phyloP scores from a whole-genome alignment of 2,797 vertebrate genomes.

The Melanotaenia parkinsoni region DNA sequence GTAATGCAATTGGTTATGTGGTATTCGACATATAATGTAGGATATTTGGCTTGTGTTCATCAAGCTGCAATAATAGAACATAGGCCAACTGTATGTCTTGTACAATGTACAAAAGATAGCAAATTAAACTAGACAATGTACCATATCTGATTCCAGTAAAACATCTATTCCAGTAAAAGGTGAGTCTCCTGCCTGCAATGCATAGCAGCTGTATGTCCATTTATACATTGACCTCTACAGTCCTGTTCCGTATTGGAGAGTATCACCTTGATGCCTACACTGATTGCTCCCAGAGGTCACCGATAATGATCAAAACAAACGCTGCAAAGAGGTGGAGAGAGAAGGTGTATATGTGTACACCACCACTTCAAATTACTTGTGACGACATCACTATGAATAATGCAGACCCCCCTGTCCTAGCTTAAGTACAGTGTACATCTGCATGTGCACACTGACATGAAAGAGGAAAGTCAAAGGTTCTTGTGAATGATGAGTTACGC shows the following conservation, averaged over 20 bases:
- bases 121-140: background rate
- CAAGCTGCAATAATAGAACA: background rate
- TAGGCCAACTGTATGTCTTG: background rate
- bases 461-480: constrained; percentile 43
- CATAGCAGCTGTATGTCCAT: background rate
- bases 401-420: constrained; percentile 47
- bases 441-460: constrained; percentile 38
- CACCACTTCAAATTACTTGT: constrained; percentile 53
- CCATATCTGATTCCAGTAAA: background rate
- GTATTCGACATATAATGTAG: background rate
- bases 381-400: constrained; percentile 64
- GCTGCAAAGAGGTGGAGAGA: constrained; percentile 32
- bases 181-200: background rate
- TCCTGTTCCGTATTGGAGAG: constrained; percentile 13
- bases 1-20: background rate
- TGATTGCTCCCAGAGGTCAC: constrained; percentile 64
- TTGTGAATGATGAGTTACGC: constrained; percentile 22
- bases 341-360: constrained; percentile 11
- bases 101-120: background rate
- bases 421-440: constrained; percentile 6
- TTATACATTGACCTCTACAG: background rate
- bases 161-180: background rate
- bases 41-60: background rate
- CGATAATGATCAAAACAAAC: constrained; percentile 67
- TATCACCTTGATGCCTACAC: constrained; percentile 63